These are phyloP conservation scores for Urosaurus nigricauda DNA, from an alignment of 2,797 vertebrate genomes.

Conservation along the genomic window DNA sequence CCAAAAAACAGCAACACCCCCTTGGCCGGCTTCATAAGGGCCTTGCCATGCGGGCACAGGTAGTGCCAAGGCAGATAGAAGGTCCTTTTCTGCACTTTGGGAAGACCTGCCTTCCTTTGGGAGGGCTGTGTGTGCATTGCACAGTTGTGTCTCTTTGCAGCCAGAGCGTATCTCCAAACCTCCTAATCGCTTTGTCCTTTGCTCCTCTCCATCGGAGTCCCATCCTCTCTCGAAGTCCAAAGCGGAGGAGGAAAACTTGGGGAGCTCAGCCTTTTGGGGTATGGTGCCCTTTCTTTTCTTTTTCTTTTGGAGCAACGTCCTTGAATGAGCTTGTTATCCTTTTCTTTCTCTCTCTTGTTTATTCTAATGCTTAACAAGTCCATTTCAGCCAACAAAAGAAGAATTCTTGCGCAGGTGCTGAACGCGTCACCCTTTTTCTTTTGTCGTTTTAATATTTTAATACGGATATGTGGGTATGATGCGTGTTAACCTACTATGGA, in stretches of 20 bases:
- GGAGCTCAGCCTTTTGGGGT: too few species aligned
- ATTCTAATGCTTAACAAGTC: too few species aligned
- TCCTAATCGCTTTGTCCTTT: neutral
- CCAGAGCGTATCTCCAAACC: neutral
- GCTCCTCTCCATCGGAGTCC: neutral
- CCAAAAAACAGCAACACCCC: neutral
- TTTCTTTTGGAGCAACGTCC: too few species aligned
- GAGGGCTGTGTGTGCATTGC: neutral
- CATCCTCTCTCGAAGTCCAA: neutral
- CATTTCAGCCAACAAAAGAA: too few species aligned
- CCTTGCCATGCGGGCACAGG: neutral
- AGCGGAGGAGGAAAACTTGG: neutral
- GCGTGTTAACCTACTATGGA: too few species aligned
- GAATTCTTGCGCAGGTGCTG: too few species aligned
- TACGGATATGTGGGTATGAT: too few species aligned
- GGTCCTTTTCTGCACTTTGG: neutral
- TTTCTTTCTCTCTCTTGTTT: too few species aligned
- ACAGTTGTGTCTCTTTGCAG: neutral
- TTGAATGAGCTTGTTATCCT: too few species aligned
- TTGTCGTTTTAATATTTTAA: too few species aligned
- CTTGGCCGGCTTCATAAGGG: neutral
- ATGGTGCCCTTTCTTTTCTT: too few species aligned
- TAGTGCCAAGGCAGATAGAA: neutral
- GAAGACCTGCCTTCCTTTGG: neutral
- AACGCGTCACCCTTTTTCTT: too few species aligned